These are phyloP conservation scores for Xiphorhynchus erythropygius DNA, from an alignment of 2,797 vertebrate genomes.

Conservation along the genomic window DNA sequence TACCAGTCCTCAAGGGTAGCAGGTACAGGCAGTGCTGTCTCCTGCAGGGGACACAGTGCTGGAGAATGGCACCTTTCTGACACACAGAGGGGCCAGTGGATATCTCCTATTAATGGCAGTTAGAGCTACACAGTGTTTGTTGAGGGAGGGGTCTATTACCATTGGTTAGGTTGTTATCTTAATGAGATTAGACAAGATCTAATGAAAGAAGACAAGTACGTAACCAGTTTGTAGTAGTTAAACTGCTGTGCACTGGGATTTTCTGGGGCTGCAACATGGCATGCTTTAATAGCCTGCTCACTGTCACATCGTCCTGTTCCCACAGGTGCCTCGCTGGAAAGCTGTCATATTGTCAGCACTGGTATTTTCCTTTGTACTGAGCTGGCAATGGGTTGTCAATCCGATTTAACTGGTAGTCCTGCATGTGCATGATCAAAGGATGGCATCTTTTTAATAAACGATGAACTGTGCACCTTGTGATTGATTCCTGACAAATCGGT, in stretches of 20 bases:
- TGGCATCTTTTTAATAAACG: not conserved
- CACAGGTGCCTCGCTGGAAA: not conserved
- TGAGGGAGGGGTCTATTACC: slow-evolving; percentile 1
- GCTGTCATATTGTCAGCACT: slow-evolving; percentile 33
- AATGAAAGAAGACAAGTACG: not conserved
- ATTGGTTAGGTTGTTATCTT: slow-evolving; percentile 36
- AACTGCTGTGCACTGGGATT: not conserved
- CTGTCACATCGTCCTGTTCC: not conserved
- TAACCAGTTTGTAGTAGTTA: not conserved
- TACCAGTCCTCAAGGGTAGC: not conserved
- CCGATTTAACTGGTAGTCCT: not conserved
- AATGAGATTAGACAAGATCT: slow-evolving; percentile 29
- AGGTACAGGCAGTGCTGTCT: not conserved
- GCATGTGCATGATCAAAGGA: not conserved
- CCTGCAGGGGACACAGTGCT: not conserved
- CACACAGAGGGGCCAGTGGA: not conserved
- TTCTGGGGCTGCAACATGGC: not conserved
- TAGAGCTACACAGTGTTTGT: slow-evolving; percentile 25
- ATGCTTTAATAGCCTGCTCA: not conserved
- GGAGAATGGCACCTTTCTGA: not conserved
- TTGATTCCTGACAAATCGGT: not conserved
- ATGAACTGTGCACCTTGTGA: not conserved
- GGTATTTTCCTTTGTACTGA: not conserved
- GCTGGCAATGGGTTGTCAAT: not conserved
- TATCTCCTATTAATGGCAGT: slow-evolving; percentile 10